These are phyloP conservation scores for Eristalis pertinax DNA, from an alignment of 2,888 invertebrate genomes.

Conservation along the genomic window DNA sequence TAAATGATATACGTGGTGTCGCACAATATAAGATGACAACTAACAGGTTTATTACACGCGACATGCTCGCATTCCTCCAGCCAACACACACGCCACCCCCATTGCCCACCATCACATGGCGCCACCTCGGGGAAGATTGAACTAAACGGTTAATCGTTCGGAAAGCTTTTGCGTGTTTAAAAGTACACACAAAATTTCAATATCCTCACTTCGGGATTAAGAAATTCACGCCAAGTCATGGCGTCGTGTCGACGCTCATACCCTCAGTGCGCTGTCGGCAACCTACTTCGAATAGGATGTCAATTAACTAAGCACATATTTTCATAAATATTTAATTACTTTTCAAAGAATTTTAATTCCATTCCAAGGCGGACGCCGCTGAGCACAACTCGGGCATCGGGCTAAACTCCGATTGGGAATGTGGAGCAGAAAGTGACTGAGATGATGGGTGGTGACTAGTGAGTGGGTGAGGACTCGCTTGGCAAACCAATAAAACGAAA, in stretches of 20 bases:
- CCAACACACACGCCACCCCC: background rate
- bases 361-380: constrained; percentile 30
- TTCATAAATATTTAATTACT: constrained; percentile 72
- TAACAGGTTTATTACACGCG: constrained; percentile 32
- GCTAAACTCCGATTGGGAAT: background rate
- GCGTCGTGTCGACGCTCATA: background rate
- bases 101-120: background rate
- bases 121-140: background rate
- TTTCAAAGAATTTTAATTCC: constrained; percentile 70
- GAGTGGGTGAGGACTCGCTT: constrained; percentile 25
- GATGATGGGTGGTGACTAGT: no score
- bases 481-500: constrained; percentile 43
- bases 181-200: constrained; percentile 49
- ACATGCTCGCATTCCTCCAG: background rate
- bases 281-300: constrained; percentile 37
- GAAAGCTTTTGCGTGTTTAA: constrained; percentile 50
- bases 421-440: background rate
- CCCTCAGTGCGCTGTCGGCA: background rate
- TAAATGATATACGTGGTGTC: constrained; percentile 30
- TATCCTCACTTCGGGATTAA: constrained; percentile 47
- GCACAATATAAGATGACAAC: constrained; percentile 22
- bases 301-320: constrained; percentile 71
- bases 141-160: constrained; percentile 60
- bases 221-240: constrained; percentile 32
- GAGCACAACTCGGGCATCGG: background rate